Percentiles rank a stretch among this genome's conserved stretches.
Evolutionary conservation across 2,113 vertebrate species (phyloP).

Genomic region (Trichomycterus rosablanca): DNA sequence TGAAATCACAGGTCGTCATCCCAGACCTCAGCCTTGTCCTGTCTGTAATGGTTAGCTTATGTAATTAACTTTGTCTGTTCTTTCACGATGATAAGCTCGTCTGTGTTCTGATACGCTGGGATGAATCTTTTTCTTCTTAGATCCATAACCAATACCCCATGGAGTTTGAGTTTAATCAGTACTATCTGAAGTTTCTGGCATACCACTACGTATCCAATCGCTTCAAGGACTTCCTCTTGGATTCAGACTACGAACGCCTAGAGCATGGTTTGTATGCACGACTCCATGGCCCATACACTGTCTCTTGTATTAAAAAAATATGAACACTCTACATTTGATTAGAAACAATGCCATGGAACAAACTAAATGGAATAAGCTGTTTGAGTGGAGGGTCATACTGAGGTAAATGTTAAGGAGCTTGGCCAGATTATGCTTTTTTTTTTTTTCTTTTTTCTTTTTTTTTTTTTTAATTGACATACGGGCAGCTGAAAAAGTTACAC

Average conservation of each 20-base stretch:
- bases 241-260: conserved; percentile 94
- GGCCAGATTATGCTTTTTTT: too few relatives aligned
- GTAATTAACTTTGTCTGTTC: not conserved
- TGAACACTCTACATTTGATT: too few relatives aligned
- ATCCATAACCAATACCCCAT: conserved; percentile 88
- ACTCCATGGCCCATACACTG: too few relatives aligned
- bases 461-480: too few relatives aligned
- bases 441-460: too few relatives aligned
- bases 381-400: too few relatives aligned
- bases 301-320: too few relatives aligned
- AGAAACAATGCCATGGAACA: too few relatives aligned
- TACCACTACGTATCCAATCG: conserved; percentile 96
- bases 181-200: conserved; percentile 96
- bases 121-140: conserved; percentile 69
- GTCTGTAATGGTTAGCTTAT: conserved; percentile 46
- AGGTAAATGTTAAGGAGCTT: too few relatives aligned
- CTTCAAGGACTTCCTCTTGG: conserved; percentile 97
- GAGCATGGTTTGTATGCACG: conserved; percentile 83
- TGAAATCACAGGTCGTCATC: not conserved
- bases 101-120: conserved; percentile 17
- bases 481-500: too few relatives aligned
- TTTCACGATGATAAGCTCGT: conserved; percentile 6
- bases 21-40: conserved; percentile 36
- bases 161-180: conserved; percentile 98
- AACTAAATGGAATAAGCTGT: too few relatives aligned